Evolutionary conservation across 2,797 vertebrate species (phyloP).

Genomic region (Darevskia nairensis): DNA sequence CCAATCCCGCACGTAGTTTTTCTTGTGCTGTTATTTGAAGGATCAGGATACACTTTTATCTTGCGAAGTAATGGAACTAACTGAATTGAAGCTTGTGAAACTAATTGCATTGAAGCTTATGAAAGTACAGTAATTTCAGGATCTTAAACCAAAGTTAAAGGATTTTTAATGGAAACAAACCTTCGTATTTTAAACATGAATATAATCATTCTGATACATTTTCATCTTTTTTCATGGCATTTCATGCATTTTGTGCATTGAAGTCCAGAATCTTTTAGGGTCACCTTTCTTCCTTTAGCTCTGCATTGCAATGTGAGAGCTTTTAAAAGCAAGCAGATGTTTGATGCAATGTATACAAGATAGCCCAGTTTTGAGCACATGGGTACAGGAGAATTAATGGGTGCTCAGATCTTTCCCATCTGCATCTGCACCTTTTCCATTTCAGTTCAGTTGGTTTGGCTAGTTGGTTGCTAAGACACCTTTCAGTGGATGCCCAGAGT

Average conservation of each 20-base stretch:
- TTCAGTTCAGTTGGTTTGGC: background rate
- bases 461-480: no score
- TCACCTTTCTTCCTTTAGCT: background rate
- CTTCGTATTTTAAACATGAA: background rate
- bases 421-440: background rate
- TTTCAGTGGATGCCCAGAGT: no score
- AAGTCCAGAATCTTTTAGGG: background rate
- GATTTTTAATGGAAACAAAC: constrained; percentile 7
- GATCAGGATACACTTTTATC: background rate
- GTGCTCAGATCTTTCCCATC: background rate
- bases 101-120: background rate
- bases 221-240: background rate
- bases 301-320: background rate
- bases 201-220: background rate
- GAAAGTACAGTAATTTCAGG: background rate
- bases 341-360: background rate
- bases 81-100: background rate
- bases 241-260: constrained; percentile 2
- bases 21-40: background rate
- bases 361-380: background rate
- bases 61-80: background rate
- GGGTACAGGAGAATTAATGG: background rate
- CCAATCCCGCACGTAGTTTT: background rate
- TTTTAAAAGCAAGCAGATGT: background rate
- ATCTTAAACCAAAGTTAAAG: background rate